A percentile compares a stretch with the other conserved stretches of the same genome.
Conservation (phyloP, 2,113 vertebrate species). For the Neofelis nebulosa region DNA sequence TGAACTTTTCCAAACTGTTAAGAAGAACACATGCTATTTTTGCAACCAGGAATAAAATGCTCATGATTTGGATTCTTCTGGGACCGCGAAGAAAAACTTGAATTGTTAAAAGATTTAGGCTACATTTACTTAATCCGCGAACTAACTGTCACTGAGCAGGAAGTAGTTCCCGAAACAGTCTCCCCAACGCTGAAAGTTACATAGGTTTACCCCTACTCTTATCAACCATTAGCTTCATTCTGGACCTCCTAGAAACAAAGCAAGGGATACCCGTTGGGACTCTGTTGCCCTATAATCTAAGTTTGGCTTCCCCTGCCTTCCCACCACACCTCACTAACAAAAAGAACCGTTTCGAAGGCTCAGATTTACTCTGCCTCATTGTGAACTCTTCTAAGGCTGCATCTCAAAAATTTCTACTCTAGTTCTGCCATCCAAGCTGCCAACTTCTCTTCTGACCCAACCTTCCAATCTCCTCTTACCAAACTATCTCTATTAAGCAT, state of each 20-base stretch:
- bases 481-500: not conserved
- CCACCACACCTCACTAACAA: not conserved
- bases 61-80: not conserved
- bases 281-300: not conserved
- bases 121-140: not conserved
- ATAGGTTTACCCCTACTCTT: not conserved
- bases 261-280: not conserved
- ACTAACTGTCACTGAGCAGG: not conserved
- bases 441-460: not conserved
- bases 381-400: not conserved
- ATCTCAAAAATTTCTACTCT: slow-evolving; percentile 3
- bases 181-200: not conserved
- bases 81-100: not conserved
- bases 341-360: not conserved
- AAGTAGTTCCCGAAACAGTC: not conserved
- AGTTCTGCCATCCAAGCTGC: not conserved
- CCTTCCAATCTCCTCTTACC: not conserved
- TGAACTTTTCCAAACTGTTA: not conserved
- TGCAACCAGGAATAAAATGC: not conserved
- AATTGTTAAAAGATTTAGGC: slow-evolving; percentile 1
- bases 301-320: not conserved
- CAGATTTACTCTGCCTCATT: not conserved
- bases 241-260: not conserved
- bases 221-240: not conserved
- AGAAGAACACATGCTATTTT: not conserved